phyloP scores from a whole-genome alignment of 2,888 invertebrate genomes.

The Euclidia mi region DNA sequence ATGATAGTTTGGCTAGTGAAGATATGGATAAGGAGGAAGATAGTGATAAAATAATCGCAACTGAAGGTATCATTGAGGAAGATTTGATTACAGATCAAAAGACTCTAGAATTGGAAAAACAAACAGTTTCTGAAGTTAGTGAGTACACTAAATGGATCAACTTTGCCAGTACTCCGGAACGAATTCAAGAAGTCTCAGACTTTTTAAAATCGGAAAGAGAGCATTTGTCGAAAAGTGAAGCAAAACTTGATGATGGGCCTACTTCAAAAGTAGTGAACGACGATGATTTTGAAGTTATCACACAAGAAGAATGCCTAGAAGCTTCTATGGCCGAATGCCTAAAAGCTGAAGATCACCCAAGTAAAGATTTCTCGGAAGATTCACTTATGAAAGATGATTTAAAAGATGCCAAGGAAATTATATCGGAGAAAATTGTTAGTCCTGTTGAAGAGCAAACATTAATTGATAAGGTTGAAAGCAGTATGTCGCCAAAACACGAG shows the following conservation, averaged over 20 bases:
- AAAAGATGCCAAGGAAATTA: slow-evolving; percentile 1
- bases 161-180: slow-evolving; percentile 26
- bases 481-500: slow-evolving; percentile 2
- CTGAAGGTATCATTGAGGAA: slow-evolving; percentile 29
- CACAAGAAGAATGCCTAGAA: slow-evolving; percentile 18
- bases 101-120: slow-evolving; percentile 12
- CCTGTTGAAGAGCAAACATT: slow-evolving; percentile 4
- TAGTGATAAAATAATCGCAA: slow-evolving; percentile 39
- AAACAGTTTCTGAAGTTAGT: slow-evolving; percentile 14
- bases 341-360: slow-evolving; percentile 3
- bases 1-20: slow-evolving; percentile 9
- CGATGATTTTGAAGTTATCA: slow-evolving; percentile 11
- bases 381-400: slow-evolving; percentile 5
- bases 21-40: slow-evolving; percentile 22
- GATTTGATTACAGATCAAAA: slow-evolving; percentile 7
- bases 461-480: neutral
- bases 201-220: slow-evolving; percentile 41
- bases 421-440: slow-evolving; percentile 11
- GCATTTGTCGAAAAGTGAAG: slow-evolving; percentile 21
- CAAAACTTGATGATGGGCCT: slow-evolving; percentile 2
- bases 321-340: slow-evolving; percentile 8
- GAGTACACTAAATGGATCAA: slow-evolving; percentile 32
- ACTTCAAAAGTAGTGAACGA: slow-evolving; percentile 12
- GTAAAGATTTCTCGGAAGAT: slow-evolving; percentile 16
- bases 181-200: slow-evolving; percentile 34